These are phyloP conservation scores for Hemibagrus wyckioides DNA, from an alignment of 2,113 vertebrate genomes.

Conservation along the genomic window DNA sequence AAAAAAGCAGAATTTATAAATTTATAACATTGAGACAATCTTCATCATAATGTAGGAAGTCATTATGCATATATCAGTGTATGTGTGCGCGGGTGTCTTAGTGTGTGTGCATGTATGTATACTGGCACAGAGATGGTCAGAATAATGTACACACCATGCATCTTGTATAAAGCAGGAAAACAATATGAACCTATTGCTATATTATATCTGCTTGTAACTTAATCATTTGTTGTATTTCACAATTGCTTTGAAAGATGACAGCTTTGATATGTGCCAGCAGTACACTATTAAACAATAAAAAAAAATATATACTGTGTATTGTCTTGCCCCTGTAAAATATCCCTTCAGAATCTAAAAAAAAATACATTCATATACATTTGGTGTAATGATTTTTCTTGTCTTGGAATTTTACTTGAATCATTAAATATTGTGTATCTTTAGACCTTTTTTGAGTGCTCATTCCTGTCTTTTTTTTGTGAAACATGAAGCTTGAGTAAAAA, in stretches of 20 bases:
- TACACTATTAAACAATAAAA: constrained; percentile 76
- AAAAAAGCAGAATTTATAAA: constrained; percentile 41
- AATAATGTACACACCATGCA: constrained; percentile 78
- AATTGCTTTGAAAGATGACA: constrained; percentile 78
- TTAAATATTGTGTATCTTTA: constrained; percentile 76
- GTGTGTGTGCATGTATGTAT: constrained; percentile 66
- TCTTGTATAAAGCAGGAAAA: constrained; percentile 74
- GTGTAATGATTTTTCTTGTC: constrained; percentile 79
- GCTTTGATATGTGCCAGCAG: constrained; percentile 80
- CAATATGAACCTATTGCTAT: constrained; percentile 81
- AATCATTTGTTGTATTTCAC: constrained; percentile 76
- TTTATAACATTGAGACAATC: constrained; percentile 72
- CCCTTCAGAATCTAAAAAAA: constrained; percentile 77
- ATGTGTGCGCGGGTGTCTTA: constrained; percentile 50
- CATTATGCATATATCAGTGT: constrained; percentile 72
- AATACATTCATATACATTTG: constrained; percentile 71
- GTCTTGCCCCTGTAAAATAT: constrained; percentile 85
- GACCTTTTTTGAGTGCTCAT: constrained; percentile 48
- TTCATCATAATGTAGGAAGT: constrained; percentile 70
- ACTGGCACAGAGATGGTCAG: constrained; percentile 69
- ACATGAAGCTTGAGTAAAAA: neutral
- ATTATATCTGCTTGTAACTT: constrained; percentile 89
- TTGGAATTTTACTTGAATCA: constrained; percentile 78
- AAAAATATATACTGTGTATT: constrained; percentile 81
- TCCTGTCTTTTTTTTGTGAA: neutral